A percentile compares a stretch with the other conserved stretches of the same genome.
phyloP scores from a whole-genome alignment of 1,140 invertebrate genomes.

The Lethrus apterus region DNA sequence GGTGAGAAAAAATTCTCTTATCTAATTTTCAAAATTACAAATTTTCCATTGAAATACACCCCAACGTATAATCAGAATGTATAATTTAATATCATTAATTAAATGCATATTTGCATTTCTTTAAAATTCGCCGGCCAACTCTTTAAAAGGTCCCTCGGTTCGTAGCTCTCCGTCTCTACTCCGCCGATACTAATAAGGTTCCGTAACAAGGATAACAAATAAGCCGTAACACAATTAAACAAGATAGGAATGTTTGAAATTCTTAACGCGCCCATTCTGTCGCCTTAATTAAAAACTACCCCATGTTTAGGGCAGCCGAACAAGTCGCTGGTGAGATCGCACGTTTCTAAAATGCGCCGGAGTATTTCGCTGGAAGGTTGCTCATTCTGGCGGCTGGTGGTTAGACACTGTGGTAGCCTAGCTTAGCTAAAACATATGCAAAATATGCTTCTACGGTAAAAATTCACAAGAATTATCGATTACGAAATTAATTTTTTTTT shows the following conservation, averaged over 20 bases:
- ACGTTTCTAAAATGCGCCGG: not conserved
- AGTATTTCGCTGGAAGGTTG: conserved; percentile 22
- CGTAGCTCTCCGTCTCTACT: conserved; percentile 7
- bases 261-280: conserved; percentile 38
- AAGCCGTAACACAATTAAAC: conserved; percentile 36
- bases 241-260: conserved; percentile 36
- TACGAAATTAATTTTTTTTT: conserved; percentile 20
- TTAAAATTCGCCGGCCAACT: conserved; percentile 12
- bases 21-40: not conserved
- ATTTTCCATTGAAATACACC: conserved; percentile 10
- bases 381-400: conserved; percentile 30
- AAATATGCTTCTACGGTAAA: conserved; percentile 24
- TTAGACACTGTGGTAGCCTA: conserved; percentile 38
- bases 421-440: conserved; percentile 34
- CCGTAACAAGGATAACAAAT: conserved; percentile 24
- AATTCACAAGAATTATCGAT: conserved; percentile 25
- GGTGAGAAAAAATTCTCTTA: too few species aligned
- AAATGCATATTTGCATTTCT: conserved; percentile 38
- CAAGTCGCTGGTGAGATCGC: conserved; percentile 16
- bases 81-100: conserved; percentile 39
- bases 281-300: conserved; percentile 42
- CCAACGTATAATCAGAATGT: conserved; percentile 28
- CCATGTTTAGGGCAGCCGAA: conserved; percentile 29
- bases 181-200: conserved; percentile 9
- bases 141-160: not conserved